Base-by-base conservation (phyloP, 1,140 invertebrate species). In the Trachymyrmex septentrionalis region DNA sequence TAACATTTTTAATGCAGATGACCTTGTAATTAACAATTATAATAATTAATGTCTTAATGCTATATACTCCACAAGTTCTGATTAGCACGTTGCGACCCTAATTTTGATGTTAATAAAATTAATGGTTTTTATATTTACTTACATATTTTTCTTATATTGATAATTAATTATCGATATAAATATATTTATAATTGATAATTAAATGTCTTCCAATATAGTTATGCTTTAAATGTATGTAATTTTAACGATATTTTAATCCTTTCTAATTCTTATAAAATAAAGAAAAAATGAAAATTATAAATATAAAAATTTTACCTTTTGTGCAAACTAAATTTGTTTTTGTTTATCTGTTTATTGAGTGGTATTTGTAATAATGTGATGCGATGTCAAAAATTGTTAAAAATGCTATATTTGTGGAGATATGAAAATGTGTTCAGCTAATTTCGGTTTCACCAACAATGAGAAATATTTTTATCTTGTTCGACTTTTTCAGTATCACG, bases 371-470 rank as follows among this genome's bases (percentile, higher is more conserved):
- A 72, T 59, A 24, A 72, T 61, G 24, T 61, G 27, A 34, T 48
- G 24, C 27, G 0, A 6, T 53, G 50, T 55, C 44, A n/a, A n/a
- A n/a, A n/a, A n/a, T n/a, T 9, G 12, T 75, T 50, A 50, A 50
- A 73, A 61, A 73, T 1, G 21, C 1, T 61, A 4, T 61, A 63
- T 73, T 73, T 38, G 69, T 63, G 67, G 69, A 84, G 34, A 84
- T 80, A 80, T 59, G 48, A 73, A 73, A 75, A 84, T 84, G 80
- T 84, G 80, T 84, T 84, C 80, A 84, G 5, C 24, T 63, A 84
- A 55, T 48, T 48, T 82, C 55, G 69, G 34, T 84, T 61, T 84
- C 80, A 84, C 24, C 69, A 73, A 21, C n/a, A 84, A 84, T 10
- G 24, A 78, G 9, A 48, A 21, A 73, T 30, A 61, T 24, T 48